These are phyloP conservation scores for Muscicapa adusta DNA, from an alignment of 2,113 vertebrate genomes.

Conservation along the genomic window DNA sequence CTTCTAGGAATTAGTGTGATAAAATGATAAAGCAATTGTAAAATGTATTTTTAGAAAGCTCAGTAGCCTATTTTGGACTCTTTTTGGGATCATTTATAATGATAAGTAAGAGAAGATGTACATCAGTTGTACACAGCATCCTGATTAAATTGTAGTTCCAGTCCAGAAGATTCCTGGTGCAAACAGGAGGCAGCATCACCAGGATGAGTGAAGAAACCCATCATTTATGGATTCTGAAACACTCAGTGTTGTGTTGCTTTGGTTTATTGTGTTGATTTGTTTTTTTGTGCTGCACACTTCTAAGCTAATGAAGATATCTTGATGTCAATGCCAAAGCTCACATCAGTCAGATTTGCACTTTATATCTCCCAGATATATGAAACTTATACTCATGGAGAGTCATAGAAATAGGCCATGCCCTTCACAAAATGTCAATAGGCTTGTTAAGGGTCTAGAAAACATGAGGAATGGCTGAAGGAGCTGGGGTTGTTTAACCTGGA, in stretches of 20 bases:
- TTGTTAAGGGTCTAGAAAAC: background rate
- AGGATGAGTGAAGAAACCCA: background rate
- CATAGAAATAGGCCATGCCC: background rate
- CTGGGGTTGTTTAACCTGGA: background rate
- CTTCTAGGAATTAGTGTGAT: background rate
- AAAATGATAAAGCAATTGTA: background rate
- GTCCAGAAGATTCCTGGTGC: background rate
- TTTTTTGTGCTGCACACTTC: background rate
- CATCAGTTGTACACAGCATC: background rate
- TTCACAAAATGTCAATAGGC: background rate
- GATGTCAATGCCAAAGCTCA: background rate
- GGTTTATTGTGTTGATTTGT: background rate
- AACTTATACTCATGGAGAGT: background rate
- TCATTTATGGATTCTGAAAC: background rate
- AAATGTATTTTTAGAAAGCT: background rate
- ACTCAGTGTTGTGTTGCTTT: no score
- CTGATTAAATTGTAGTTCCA: background rate
- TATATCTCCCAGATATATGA: background rate
- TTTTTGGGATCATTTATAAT: background rate
- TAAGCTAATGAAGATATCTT: background rate
- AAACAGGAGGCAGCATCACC: background rate
- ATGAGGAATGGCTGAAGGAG: background rate
- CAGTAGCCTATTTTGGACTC: background rate
- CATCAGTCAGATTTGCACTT: background rate
- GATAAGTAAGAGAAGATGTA: background rate